Evolutionary conservation across 2,888 invertebrate species (phyloP).

Genomic region (Ichneumoninae sp.): DNA sequence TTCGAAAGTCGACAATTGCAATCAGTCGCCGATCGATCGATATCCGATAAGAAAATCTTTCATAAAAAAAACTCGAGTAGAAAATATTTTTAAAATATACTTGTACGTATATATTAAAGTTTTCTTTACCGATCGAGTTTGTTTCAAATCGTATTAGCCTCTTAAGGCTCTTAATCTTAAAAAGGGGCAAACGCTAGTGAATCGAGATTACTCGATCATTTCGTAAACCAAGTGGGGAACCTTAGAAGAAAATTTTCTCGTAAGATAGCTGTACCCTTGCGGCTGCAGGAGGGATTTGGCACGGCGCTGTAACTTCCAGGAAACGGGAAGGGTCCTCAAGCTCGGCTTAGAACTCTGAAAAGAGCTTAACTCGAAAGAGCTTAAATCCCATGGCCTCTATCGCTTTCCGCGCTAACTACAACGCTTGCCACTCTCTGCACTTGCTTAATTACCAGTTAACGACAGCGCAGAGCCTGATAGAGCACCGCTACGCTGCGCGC

Average conservation of each 20-base stretch:
- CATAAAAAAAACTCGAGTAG: background rate
- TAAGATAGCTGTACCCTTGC: constrained; percentile 3
- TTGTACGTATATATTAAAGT: too few species aligned
- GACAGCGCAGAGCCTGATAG: constrained; percentile 38
- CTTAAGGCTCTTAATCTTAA: background rate
- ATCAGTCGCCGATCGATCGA: background rate
- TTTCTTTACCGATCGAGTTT: background rate
- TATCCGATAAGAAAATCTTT: background rate
- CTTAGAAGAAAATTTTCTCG: constrained; percentile 22
- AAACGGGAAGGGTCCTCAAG: constrained; percentile 41
- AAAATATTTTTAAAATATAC: too few species aligned
- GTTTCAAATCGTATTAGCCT: background rate
- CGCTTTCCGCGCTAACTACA: constrained; percentile 44
- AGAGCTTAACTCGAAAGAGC: constrained; percentile 52
- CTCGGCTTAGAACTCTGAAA: constrained; percentile 47
- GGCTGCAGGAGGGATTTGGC: background rate
- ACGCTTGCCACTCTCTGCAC: constrained; percentile 28
- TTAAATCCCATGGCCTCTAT: constrained; percentile 38
- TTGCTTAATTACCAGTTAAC: constrained; percentile 58
- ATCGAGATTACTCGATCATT: constrained; percentile 26
- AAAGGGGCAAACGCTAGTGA: background rate
- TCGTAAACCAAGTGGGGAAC: background rate
- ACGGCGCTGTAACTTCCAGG: constrained; percentile 24
- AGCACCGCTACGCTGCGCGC: constrained; percentile 12
- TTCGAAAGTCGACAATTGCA: background rate